Conservation (phyloP, 2,888 invertebrate species). For the Trachelus iudaicus region DNA sequence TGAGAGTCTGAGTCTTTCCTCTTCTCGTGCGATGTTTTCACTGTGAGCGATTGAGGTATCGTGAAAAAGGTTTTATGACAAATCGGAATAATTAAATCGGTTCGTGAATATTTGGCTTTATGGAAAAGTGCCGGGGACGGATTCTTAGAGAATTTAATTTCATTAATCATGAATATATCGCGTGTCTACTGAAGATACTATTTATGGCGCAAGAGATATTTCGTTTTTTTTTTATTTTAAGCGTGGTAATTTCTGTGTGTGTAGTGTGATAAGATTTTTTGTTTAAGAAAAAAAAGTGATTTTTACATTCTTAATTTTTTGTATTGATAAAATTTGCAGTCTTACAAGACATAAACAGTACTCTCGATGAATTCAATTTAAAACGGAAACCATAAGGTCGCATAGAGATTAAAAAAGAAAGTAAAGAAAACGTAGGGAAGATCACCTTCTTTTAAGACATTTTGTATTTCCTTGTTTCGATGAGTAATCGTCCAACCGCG, state of each 20-base stretch:
- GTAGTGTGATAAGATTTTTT: neutral
- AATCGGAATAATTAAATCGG: neutral
- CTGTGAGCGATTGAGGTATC: neutral
- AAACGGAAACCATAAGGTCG: neutral
- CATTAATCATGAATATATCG: neutral
- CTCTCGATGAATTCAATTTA: neutral
- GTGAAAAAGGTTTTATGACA: neutral
- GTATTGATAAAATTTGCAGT: neutral
- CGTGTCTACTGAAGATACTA: neutral
- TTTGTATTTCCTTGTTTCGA: neutral
- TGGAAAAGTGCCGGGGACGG: neutral
- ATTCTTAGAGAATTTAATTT: neutral
- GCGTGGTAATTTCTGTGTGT: neutral
- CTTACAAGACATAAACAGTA: neutral
- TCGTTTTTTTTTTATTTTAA: neutral
- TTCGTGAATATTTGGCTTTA: neutral
- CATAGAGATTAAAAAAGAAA: neutral
- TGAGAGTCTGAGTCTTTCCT: neutral
- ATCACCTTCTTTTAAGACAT: neutral
- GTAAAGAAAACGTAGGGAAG: neutral
- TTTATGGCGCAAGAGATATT: neutral
- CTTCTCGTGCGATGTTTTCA: neutral
- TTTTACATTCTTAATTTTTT: neutral
- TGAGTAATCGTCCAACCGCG: neutral
- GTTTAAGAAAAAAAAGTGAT: neutral